Evolutionary conservation across 2,797 vertebrate genomes (phyloP).

Genomic region (Esox lucius): DNA sequence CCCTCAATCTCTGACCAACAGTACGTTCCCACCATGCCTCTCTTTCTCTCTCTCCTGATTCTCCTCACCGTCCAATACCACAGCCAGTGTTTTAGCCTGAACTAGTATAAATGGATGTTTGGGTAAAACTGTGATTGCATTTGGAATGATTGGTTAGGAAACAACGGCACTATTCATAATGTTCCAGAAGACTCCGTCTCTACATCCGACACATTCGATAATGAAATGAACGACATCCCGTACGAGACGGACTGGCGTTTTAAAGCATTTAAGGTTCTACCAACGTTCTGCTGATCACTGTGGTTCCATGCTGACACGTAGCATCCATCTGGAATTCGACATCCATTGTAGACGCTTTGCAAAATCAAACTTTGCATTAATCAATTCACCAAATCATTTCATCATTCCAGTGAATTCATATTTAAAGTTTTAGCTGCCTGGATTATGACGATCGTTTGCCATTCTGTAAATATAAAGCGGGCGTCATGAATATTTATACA

Average conservation of each 20-base stretch:
- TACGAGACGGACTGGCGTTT: too few species aligned
- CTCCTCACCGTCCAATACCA: conserved; percentile 46
- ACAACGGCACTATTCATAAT: conserved; percentile 47
- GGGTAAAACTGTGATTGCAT: conserved; percentile 43
- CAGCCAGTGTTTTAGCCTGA: conserved; percentile 42
- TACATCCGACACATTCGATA: conserved; percentile 3
- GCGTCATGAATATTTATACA: conserved; percentile 66
- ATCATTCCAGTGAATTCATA: conserved; percentile 52
- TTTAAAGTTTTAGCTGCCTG: conserved; percentile 19
- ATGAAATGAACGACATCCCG: neutral
- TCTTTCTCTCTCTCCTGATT: neutral
- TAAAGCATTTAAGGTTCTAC: too few species aligned
- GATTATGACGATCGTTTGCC: conserved; percentile 36
- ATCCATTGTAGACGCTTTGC: neutral
- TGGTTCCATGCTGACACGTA: neutral
- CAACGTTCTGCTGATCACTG: too few species aligned
- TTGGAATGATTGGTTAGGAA: conserved; percentile 32
- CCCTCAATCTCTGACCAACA: conserved; percentile 41
- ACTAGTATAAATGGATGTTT: conserved; percentile 45
- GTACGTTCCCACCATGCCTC: too few species aligned
- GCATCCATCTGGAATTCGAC: neutral
- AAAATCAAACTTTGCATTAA: conserved; percentile 63
- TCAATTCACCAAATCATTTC: conserved; percentile 68
- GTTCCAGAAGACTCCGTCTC: conserved; percentile 33
- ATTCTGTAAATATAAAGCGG: conserved; percentile 43